Evolutionary conservation across 1,140 invertebrate species (phyloP), one percentile per base, ranked within the genome.

Genomic region (Homalodisca vitripennis): DNA sequence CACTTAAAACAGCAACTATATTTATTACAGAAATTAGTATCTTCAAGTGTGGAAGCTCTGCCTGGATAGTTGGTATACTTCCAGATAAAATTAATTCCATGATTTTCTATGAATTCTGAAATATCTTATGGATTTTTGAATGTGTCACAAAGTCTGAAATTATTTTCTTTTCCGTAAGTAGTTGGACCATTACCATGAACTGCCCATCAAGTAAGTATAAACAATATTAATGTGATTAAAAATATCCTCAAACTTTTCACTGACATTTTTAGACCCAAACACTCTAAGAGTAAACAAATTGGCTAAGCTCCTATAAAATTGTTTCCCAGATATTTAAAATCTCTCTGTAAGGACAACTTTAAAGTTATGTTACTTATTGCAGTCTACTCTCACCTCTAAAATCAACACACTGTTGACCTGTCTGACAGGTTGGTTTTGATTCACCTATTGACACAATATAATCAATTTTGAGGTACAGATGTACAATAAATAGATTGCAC

Each of bases 1-100:
- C 48, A 51, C 48, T 51, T 51, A 22, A 51, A 20, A 51, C 48
- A 22, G 48, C 48, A 51, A 51, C n/a, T 51, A 22, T 51, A 51
- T 51, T 51, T 51, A 51, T 51, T 51, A 22, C 48, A 3, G 48
- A 51, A 51, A 51, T 51, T 6, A 51, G 48, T 51, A 20, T 51
- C 48, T 51, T 51, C 3, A 51, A 3, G 14, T 51, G 17, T 20
- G 48, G 48, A 3, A 22, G 48, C n/a, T 51, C 48, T n/a, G 17
- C 48, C 22, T 20, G 22, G 22, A 51, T n/a, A 6, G 3, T 51
- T 51, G 48, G 48, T 51, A 20, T 51, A 22, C n/a, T 22, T 51
- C 48, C 48, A 3, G 6, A 20, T 10, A 51, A 51, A 20, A n/a
- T 51, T 3, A 22, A 22, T 22, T 20, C n/a, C 48, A 51, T 51